Conservation (phyloP, 2,888 invertebrate species). For the Harpalus rufipes region DNA sequence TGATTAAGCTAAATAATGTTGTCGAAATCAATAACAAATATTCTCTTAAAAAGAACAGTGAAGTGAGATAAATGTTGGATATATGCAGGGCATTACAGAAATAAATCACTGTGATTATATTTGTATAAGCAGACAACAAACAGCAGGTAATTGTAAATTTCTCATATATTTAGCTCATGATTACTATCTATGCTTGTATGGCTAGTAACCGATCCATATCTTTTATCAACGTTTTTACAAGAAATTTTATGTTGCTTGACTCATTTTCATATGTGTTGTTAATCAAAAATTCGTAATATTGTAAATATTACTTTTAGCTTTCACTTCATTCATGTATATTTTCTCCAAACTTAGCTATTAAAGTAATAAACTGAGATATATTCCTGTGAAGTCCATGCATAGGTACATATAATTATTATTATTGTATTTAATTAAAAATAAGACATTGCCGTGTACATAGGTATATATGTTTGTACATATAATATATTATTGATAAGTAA, state of each 20-base stretch:
- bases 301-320: constrained; percentile 49
- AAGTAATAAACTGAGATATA: constrained; percentile 54
- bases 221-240: constrained; percentile 8
- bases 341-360: constrained; percentile 40
- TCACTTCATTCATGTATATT: constrained; percentile 37
- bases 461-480: constrained; percentile 79
- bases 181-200: constrained; percentile 24
- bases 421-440: constrained; percentile 68
- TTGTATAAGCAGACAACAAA: constrained; percentile 28
- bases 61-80: constrained; percentile 66
- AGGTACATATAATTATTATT: constrained; percentile 69
- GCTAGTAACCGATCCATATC: constrained; percentile 29
- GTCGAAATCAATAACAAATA: constrained; percentile 65
- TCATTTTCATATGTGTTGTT: constrained; percentile 37
- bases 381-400: constrained; percentile 63
- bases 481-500: constrained; percentile 77
- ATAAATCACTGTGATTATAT: constrained; percentile 55
- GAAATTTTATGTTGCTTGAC: constrained; percentile 28
- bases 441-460: constrained; percentile 75
- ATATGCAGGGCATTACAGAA: constrained; percentile 60
- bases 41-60: constrained; percentile 59
- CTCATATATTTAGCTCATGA: constrained; percentile 40
- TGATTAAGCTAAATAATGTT: constrained; percentile 65
- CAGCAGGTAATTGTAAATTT: constrained; percentile 35
- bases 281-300: constrained; percentile 20